Conservation (phyloP, 2,888 invertebrate genomes). For the Yponomeuta cagnagella region DNA sequence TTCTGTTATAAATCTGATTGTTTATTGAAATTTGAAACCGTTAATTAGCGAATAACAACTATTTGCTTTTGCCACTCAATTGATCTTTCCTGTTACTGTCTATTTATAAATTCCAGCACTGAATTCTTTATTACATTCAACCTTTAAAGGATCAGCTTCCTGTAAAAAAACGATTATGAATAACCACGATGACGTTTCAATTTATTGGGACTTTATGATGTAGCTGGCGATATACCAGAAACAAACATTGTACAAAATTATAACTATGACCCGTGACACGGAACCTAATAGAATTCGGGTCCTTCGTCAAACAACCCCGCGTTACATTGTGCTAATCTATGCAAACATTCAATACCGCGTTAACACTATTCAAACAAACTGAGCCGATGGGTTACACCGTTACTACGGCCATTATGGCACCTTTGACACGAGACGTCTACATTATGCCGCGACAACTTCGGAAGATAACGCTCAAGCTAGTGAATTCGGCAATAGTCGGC, state of each 20-base stretch:
- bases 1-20: constrained; percentile 17
- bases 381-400: constrained; percentile 46
- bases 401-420: constrained; percentile 37
- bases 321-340: constrained; percentile 54
- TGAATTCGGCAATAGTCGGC: constrained; percentile 54
- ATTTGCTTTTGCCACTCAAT: constrained; percentile 29
- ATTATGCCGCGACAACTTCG: constrained; percentile 45
- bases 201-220: constrained; percentile 12
- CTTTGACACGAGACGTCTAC: constrained; percentile 36
- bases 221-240: constrained; percentile 18
- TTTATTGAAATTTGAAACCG: constrained; percentile 40
- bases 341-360: constrained; percentile 50
- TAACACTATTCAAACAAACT: constrained; percentile 67
- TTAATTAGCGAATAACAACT: constrained; percentile 37
- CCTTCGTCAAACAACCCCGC: constrained; percentile 58
- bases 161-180: neutral
- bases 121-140: no score
- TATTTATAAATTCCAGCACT: no score
- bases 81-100: constrained; percentile 11
- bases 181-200: neutral
- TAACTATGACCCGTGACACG: constrained; percentile 25
- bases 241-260: constrained; percentile 38
- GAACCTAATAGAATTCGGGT: constrained; percentile 52
- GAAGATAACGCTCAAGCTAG: constrained; percentile 54
- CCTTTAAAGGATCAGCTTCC: no score